Percentiles rank a stretch among this genome's conserved stretches.
These are phyloP conservation scores for Coenonympha arcania DNA, from an alignment of 2,888 invertebrate species.

Conservation along the genomic window DNA sequence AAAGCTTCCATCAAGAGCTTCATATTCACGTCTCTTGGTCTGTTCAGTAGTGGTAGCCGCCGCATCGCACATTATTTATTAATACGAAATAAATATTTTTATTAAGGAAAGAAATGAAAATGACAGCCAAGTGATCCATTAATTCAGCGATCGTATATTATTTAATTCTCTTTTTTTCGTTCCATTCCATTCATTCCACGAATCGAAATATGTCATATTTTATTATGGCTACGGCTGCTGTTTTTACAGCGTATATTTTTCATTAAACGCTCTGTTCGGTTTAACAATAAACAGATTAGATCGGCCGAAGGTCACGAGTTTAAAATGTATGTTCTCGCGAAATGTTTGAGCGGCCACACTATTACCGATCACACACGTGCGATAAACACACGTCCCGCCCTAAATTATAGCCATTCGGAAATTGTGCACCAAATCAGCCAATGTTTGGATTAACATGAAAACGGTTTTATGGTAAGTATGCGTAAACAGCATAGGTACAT, in stretches of 20 bases:
- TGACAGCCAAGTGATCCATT: too few species aligned
- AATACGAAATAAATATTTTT: too few species aligned
- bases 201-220: too few species aligned
- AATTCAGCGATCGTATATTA: too few species aligned
- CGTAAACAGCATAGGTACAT: not conserved
- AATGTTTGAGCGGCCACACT: not conserved
- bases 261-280: not conserved
- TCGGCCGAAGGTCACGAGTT: not conserved
- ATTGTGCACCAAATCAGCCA: conserved; percentile 3
- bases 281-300: conserved; percentile 7
- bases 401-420: not conserved
- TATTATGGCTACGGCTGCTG: too few species aligned
- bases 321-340: not conserved
- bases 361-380: conserved; percentile 5
- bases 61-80: too few species aligned
- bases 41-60: too few species aligned
- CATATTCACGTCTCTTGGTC: too few species aligned
- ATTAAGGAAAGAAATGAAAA: too few species aligned
- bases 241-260: not conserved
- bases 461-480: conserved; percentile 1
- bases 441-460: conserved; percentile 5
- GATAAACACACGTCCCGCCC: conserved; percentile 3
- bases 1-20: too few species aligned
- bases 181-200: too few species aligned
- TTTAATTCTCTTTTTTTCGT: too few species aligned